Percentiles rank a stretch among this genome's conserved stretches.
Evolutionary conservation across 2,113 vertebrate species (phyloP).

Genomic region (Papio anubis): DNA sequence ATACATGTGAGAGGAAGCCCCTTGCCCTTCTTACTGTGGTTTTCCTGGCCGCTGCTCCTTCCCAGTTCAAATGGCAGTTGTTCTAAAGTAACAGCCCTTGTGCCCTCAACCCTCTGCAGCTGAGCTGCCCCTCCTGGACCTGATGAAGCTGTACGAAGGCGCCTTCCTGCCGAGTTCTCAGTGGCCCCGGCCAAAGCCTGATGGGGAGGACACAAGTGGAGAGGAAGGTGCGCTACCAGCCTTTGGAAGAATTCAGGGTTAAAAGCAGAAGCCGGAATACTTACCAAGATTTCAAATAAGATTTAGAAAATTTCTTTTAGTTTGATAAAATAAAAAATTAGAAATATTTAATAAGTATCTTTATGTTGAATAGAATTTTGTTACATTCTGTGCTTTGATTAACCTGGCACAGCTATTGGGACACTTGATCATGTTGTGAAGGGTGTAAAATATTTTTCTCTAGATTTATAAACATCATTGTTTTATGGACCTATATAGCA

Average conservation of each 20-base stretch:
- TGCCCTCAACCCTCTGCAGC: constrained; percentile 81
- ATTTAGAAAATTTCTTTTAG: background rate
- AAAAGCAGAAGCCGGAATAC: too few species aligned
- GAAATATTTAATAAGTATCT: background rate
- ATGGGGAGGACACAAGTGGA: constrained; percentile 89
- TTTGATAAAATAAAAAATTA: background rate
- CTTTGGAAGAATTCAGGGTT: background rate
- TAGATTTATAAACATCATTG: background rate
- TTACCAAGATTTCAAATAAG: background rate
- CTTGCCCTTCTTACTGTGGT: background rate
- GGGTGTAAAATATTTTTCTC: background rate
- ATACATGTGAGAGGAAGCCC: background rate
- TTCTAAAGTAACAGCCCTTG: background rate
- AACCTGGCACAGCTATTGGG: background rate
- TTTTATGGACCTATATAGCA: background rate
- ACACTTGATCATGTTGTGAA: background rate
- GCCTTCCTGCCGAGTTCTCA: constrained; percentile 93
- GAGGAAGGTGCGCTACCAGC: constrained; percentile 86
- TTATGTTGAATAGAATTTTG: background rate
- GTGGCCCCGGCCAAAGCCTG: constrained; percentile 90
- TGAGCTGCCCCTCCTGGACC: constrained; percentile 91
- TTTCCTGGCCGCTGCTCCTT: background rate
- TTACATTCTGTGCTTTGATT: background rate
- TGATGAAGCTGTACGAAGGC: constrained; percentile 94
- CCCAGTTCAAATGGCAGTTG: background rate